A percentile compares a stretch with the other conserved stretches of the same genome.
These are phyloP conservation scores for Heteractis magnifica DNA, from an alignment of 92 coral and sea anemone genomes.

Conservation along the genomic window DNA sequence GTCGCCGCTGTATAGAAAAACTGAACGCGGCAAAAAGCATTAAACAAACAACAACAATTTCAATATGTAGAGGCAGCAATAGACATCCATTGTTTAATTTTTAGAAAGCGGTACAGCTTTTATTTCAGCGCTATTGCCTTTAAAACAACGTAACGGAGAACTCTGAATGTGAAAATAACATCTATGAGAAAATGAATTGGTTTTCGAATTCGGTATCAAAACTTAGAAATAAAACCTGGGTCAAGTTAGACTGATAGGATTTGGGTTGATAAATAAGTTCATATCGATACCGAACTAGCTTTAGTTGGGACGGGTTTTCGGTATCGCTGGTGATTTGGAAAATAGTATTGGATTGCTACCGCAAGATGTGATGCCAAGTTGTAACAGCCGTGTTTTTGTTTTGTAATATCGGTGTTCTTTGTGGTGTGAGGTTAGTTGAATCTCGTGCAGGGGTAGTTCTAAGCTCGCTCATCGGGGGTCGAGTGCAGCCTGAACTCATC, in stretches of 20 bases:
- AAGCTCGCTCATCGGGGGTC: constrained; percentile 48
- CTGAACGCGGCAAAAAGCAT: constrained; percentile 29
- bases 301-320: not conserved
- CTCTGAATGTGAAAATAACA: constrained; percentile 3
- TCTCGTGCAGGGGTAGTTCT: constrained; percentile 11
- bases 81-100: not conserved
- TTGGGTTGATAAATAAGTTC: not conserved
- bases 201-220: not conserved
- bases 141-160: not conserved
- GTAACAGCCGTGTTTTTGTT: constrained; percentile 21
- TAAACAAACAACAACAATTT: constrained; percentile 34
- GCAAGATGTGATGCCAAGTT: not conserved
- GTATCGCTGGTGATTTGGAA: constrained; percentile 6
- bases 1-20: constrained; percentile 28
- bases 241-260: not conserved
- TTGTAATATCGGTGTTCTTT: constrained; percentile 25
- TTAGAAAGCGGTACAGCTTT: not conserved
- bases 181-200: not conserved
- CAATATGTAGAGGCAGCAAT: not conserved
- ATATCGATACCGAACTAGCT: not conserved
- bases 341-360: not conserved
- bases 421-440: not conserved
- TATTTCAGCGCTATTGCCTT: not conserved
- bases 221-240: not conserved
- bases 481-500: constrained; percentile 43